Evolutionary conservation across 2,113 vertebrate genomes (phyloP), one percentile per base, ranked within the genome.

Genomic region (Poecilia latipinna): DNA sequence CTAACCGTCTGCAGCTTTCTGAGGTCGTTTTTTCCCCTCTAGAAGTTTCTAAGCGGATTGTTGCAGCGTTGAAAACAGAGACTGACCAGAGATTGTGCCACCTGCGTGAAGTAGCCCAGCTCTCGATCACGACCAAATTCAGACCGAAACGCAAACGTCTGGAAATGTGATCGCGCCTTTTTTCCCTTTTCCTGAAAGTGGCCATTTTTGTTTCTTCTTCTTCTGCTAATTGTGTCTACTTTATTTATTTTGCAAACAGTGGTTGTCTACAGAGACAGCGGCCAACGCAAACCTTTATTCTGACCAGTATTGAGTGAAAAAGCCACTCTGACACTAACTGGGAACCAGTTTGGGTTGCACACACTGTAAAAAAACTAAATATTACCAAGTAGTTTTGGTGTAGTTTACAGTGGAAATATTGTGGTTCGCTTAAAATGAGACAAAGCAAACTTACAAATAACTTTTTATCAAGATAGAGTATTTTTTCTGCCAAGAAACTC

Each of bases 91-190:
- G 82, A 90, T 85, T 83, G 87, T 85, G 84, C 85, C 86, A 84
- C 85, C 81, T 69, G 82, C 79, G 51, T n/a, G 29, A 57, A 65
- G 82, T 79, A 79, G 78, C 80, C 84, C 83, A 67, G 64, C 69
- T 42, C 44, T 76, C 12, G 3, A 81, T 62, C 44, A 44, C 33
- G 65, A 67, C 77, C 80, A 85, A 85, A 82, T 85, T 77, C 63
- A 77, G 75, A 83, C 19, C 26, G 71, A 79, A 74, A 74, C 63
- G 4, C 61, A 15, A 29, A 29, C 29, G 64, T 69, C 79, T 80
- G 65, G 76, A 81, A 71, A 82, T 69, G 69, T 80, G 73, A 85
- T 83, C 77, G 86, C 87, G 88, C 88, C 90, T 92, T 89, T 89
- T 82, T 84, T 48, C 82, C 80, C n/a, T 79, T 61, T 64, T n/a